A percentile compares a stretch with the other conserved stretches of the same genome.
Evolutionary conservation across 2,113 vertebrate genomes (phyloP).

Genomic region (Oophaga pumilio): DNA sequence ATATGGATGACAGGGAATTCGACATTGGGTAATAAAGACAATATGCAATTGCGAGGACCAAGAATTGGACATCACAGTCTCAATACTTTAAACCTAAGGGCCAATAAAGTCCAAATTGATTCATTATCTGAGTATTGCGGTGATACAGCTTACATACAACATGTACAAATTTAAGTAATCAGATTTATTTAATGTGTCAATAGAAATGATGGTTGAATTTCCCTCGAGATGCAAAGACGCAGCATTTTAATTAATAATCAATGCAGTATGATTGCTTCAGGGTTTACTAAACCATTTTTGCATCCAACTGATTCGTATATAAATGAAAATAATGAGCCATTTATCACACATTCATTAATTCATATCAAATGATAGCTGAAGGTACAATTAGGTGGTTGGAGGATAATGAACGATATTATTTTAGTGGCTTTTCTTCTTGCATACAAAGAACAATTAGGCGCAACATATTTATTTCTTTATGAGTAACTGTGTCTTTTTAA

Average conservation of each 20-base stretch:
- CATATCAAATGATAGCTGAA: conserved; percentile 32
- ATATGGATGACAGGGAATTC: not conserved
- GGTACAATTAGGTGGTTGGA: conserved; percentile 27
- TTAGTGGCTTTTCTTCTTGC: not conserved
- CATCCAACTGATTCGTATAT: conserved; percentile 18
- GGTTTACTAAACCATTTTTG: conserved; percentile 29
- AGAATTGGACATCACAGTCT: not conserved
- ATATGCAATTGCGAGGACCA: not conserved
- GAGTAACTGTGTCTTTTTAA: not conserved
- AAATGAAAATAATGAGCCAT: conserved; percentile 44
- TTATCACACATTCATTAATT: conserved; percentile 45
- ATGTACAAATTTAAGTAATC: conserved; percentile 24
- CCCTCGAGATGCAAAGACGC: not conserved
- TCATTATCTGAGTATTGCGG: not conserved
- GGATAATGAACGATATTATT: conserved; percentile 41
- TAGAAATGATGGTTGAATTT: conserved; percentile 22
- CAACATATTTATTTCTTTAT: not conserved
- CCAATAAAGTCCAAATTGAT: not conserved
- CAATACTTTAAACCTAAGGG: not conserved
- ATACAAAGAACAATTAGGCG: conserved; percentile 17
- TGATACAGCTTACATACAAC: not conserved
- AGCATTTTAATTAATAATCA: conserved; percentile 52
- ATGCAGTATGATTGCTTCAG: conserved; percentile 39
- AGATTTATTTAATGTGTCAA: conserved; percentile 25
- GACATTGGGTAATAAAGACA: not conserved